A percentile compares a stretch with the other conserved stretches of the same genome.
phyloP scores from a whole-genome alignment of 1,140 invertebrate genomes.

The Drosophila nannoptera region DNA sequence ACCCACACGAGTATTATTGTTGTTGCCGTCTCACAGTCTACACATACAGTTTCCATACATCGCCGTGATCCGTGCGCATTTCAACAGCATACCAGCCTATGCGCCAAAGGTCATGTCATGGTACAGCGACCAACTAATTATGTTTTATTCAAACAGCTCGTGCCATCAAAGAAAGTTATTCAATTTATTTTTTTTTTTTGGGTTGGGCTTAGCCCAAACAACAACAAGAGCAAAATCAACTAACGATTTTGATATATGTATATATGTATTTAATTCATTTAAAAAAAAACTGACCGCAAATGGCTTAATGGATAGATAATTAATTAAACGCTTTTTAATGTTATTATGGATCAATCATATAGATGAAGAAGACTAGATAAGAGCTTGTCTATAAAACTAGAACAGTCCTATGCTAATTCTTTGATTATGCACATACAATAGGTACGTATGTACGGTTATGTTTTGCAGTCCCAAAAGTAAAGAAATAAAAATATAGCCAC shows the following conservation, averaged over 20 bases:
- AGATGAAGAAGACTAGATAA: background rate
- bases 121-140: slow-evolving; percentile 72
- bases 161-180: slow-evolving; percentile 48
- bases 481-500: too few relatives aligned
- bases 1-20: slow-evolving; percentile 19
- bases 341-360: too few relatives aligned
- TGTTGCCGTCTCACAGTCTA: slow-evolving; percentile 33
- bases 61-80: slow-evolving; percentile 4
- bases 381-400: background rate
- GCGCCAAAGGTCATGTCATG: slow-evolving; percentile 69
- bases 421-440: background rate
- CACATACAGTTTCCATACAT: slow-evolving; percentile 15
- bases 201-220: slow-evolving; percentile 25
- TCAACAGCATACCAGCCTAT: slow-evolving; percentile 21
- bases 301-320: too few relatives aligned
- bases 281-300: background rate
- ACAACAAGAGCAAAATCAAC: slow-evolving; percentile 4
- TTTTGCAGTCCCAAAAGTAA: background rate
- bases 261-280: background rate
- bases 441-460: background rate
- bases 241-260: background rate
- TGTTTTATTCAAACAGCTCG: slow-evolving; percentile 46
- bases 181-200: background rate
- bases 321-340: too few relatives aligned
- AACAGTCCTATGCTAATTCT: too few relatives aligned